Evolutionary conservation across 2,113 vertebrate species (phyloP).

Genomic region (Xenus cinereus): DNA sequence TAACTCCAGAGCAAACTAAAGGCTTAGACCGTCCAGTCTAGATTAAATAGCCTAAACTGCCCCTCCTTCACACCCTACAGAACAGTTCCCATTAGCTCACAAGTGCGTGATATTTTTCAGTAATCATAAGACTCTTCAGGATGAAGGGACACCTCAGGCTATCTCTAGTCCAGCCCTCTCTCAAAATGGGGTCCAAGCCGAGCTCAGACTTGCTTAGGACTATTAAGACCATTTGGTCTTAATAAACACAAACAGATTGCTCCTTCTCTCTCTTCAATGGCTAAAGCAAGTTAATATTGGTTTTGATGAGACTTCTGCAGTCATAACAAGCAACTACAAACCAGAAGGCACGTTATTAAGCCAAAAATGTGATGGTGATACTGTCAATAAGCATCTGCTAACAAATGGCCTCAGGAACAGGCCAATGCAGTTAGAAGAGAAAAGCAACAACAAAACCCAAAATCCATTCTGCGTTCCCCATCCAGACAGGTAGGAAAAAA

Average conservation of each 20-base stretch:
- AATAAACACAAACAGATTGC: neutral
- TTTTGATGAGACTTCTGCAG: neutral
- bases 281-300: neutral
- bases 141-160: neutral
- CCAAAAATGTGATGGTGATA: neutral
- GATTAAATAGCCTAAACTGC: neutral
- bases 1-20: neutral
- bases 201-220: neutral
- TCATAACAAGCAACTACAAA: neutral
- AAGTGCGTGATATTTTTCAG: neutral
- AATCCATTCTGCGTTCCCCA: neutral
- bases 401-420: neutral
- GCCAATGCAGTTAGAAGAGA: neutral
- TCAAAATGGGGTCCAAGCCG: neutral
- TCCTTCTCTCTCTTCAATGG: neutral
- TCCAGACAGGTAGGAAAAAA: neutral
- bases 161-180: neutral
- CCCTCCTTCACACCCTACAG: neutral
- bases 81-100: neutral
- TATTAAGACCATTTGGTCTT: neutral
- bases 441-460: neutral
- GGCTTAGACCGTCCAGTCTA: neutral
- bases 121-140: accelerated
- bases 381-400: neutral
- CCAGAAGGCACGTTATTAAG: neutral